Percentiles rank a stretch among this genome's conserved stretches.
phyloP scores from a whole-genome alignment of 35 echinoderm and acorn worm species.

The Apostichopus californicus region DNA sequence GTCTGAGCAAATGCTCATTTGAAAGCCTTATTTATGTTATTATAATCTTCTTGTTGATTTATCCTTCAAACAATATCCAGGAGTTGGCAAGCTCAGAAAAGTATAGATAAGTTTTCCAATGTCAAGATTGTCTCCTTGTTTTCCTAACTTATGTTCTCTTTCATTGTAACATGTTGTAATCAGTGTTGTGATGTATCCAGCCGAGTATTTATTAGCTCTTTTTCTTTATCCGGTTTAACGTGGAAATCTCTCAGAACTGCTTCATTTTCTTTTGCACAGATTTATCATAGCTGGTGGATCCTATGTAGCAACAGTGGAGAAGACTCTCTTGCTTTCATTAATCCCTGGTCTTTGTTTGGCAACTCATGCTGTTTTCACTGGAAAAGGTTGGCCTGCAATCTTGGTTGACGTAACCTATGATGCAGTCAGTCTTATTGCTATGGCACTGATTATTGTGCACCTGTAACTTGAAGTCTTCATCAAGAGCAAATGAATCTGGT shows the following conservation, averaged over 20 bases:
- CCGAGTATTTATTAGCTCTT: not conserved
- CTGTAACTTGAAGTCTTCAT: not conserved
- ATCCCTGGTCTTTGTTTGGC: constrained; percentile 9
- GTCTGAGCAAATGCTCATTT: too few species aligned
- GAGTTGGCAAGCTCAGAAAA: too few species aligned
- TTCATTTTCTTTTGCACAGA: not conserved
- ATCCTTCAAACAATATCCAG: too few species aligned
- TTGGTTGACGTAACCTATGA: constrained; percentile 31
- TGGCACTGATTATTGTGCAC: constrained; percentile 34
- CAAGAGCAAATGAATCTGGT: too few species aligned
- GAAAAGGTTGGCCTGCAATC: constrained; percentile 42
- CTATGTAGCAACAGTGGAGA: not conserved
- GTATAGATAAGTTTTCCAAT: too few species aligned
- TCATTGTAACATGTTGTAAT: too few species aligned
- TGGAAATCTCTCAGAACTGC: not conserved
- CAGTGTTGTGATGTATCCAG: too few species aligned
- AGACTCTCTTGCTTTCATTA: constrained; percentile 12
- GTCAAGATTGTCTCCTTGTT: too few species aligned
- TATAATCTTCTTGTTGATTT: too few species aligned
- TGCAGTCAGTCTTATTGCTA: constrained; percentile 10
- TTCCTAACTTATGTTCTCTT: too few species aligned
- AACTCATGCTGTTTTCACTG: constrained; percentile 31
- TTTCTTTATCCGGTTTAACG: not conserved
- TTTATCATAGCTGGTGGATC: constrained; percentile 33
- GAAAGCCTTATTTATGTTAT: too few species aligned